Base-by-base conservation (phyloP, 2,113 vertebrate genomes). In the Labeo rohita region DNA sequence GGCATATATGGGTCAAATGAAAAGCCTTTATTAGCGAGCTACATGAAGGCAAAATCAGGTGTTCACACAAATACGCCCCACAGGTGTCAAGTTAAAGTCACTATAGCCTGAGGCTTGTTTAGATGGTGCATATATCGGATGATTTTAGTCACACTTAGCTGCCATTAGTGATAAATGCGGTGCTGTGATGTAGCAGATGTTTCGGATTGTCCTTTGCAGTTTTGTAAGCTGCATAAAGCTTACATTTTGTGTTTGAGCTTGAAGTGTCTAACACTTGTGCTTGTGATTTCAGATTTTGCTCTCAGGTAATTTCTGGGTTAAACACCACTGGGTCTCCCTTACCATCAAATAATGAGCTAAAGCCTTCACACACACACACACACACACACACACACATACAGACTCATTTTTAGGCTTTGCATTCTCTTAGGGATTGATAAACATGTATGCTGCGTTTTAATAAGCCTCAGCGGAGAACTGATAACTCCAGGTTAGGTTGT, bases 401-500 rank as follows among this genome's bases (percentile, higher is more conserved):
- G 16, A 78, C n/a, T 9, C 3, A 36, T 68, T 54, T 59, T 61
- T 61, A 43, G 73, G 10, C 18, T n/a, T 87, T 56, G 13, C 65
- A 36, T 85, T 70, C 50, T 61, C 78, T 80, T 12, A 34, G 56
- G 77, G 18, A 36, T 49, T 61, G 11, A 74, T 80, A 36, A 56
- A 85, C 3, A 6, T 85, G 52, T 23, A 36, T 3, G 23, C 68
- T 85, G 8, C 16, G 39, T 77, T 85, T 70, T 83, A 68, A 50
- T 61, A 23, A 13, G n/a, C 72, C 83, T 85, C 78, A 1, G 28
- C 16, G 8, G 39, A 74, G 39, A 63, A 18, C 39, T 49, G 34
- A 83, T 34, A 18, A 39, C 18, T 78, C 6, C 43, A 56, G 85
- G 18, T 86, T 82, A 43, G 16, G 65, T 84, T 86, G 56, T 59